These are phyloP conservation scores for Pammene aurita DNA, from an alignment of 2,888 invertebrate species.

Conservation along the genomic window DNA sequence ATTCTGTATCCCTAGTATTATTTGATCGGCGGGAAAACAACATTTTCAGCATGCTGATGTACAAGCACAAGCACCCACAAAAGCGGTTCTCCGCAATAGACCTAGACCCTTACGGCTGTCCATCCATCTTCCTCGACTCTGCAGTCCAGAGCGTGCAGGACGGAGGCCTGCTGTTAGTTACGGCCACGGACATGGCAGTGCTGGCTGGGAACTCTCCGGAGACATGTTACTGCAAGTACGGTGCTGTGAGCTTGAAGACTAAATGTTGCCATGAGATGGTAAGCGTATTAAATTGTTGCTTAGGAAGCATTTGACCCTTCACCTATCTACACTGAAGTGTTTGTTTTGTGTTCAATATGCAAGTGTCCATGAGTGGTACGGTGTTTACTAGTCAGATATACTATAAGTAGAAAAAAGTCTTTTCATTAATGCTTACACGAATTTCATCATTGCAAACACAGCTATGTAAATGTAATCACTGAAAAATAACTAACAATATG, in stretches of 20 bases:
- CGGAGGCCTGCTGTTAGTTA: slow-evolving; percentile 95
- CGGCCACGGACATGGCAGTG: slow-evolving; percentile 98
- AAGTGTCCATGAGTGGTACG: too few relatives aligned
- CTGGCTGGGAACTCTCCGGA: slow-evolving; percentile 98
- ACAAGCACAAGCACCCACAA: slow-evolving; percentile 85
- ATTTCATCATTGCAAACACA: too few relatives aligned
- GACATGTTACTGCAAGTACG: slow-evolving; percentile 97
- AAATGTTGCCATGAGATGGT: slow-evolving; percentile 98
- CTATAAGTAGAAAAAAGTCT: too few relatives aligned
- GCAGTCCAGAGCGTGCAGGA: slow-evolving; percentile 92
- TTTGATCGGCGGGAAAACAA: too few relatives aligned
- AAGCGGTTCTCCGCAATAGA: slow-evolving; percentile 95
- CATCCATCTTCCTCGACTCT: slow-evolving; percentile 94
- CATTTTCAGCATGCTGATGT: slow-evolving; percentile 90
- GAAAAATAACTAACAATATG: too few relatives aligned
- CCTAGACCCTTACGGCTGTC: slow-evolving; percentile 98
- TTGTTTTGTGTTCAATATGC: too few relatives aligned
- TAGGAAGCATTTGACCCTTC: too few relatives aligned
- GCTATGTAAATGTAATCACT: too few relatives aligned
- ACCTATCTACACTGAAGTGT: too few relatives aligned
- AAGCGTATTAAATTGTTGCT: slow-evolving; percentile 45
- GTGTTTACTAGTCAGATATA: too few relatives aligned
- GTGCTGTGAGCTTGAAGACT: slow-evolving; percentile 92
- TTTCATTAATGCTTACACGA: too few relatives aligned
- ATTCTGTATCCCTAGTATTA: too few relatives aligned